Evolutionary conservation across 1,140 invertebrate genomes (phyloP), one percentile per base, ranked within the genome.

Genomic region (Neodiprion pinetum): DNA sequence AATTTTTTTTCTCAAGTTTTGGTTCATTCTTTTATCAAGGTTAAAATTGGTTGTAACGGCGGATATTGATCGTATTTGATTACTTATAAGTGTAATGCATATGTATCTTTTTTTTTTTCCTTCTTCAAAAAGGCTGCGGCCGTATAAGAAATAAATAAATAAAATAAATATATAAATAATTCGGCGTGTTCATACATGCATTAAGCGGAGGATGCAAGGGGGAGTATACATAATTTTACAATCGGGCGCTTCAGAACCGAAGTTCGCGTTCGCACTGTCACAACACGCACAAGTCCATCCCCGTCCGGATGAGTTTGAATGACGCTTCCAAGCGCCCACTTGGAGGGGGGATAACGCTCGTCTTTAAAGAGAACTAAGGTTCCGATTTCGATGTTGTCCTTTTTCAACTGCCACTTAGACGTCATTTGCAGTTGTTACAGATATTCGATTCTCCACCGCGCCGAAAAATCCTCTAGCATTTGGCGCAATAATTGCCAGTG

Each of bases 401-500:
- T 21, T n/a, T n/a, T 4, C 10, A 28, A 10, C 47, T 10, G 67
- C 76, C 76, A 77, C 53, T 77, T 77, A 4, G 0, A 10, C n/a
- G 71, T 14, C n/a, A 66, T 47, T 48, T 77, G 76, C 4, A 77
- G 71, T 8, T 12, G 72, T 17, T 67, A 10, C 9, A 77, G 74
- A 70, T 76, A 77, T 67, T 77, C 68, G 2, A 61, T 4, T 4
- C n/a, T 10, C 74, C 74, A 77, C 7, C 76, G 48, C 12, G 69
- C 65, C 74, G 71, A 77, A 17, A 73, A 66, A 23, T 72, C 65
- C 65, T 80, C 76, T 71, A 61, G n/a, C 10, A 75, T n/a, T 21
- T 48, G 48, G 49, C 66, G 70, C 12, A 74, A 1, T 8, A 69
- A n/a, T 73, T 80, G 75, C 77, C 76, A 80, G 7, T 75, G 28